Evolutionary conservation across 1,140 invertebrate species (phyloP).

Genomic region (Dryas iulia): DNA sequence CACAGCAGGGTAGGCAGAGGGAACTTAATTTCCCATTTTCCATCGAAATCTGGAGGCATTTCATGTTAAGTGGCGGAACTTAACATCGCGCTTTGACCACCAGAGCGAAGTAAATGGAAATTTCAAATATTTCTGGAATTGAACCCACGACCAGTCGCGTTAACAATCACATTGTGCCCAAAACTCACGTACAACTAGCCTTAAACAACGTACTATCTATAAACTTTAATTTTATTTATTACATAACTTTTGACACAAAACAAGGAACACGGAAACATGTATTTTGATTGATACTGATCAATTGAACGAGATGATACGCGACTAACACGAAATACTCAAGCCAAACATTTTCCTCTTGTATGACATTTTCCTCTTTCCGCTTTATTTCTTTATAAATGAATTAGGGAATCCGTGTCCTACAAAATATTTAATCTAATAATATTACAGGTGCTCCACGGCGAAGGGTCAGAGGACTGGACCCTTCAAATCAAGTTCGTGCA

Average conservation of each 20-base stretch:
- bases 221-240: too few relatives aligned
- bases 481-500: constrained; percentile 96
- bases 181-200: too few relatives aligned
- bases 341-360: background rate
- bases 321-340: background rate
- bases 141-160: too few relatives aligned
- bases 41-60: too few relatives aligned
- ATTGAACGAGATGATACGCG: background rate
- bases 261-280: background rate
- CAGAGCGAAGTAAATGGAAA: too few relatives aligned
- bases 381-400: background rate
- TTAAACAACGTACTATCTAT: too few relatives aligned
- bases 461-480: constrained; percentile 88
- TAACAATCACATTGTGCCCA: too few relatives aligned
- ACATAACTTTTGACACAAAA: background rate
- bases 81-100: too few relatives aligned
- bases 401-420: background rate
- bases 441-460: constrained; percentile 80
- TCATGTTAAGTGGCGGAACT: too few relatives aligned
- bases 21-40: too few relatives aligned
- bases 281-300: background rate
- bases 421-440: constrained; percentile 25
- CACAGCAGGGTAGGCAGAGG: too few relatives aligned
- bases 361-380: background rate
- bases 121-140: too few relatives aligned